phyloP scores from a whole-genome alignment of 2,888 invertebrate species.

The Cerastoderma edule region DNA sequence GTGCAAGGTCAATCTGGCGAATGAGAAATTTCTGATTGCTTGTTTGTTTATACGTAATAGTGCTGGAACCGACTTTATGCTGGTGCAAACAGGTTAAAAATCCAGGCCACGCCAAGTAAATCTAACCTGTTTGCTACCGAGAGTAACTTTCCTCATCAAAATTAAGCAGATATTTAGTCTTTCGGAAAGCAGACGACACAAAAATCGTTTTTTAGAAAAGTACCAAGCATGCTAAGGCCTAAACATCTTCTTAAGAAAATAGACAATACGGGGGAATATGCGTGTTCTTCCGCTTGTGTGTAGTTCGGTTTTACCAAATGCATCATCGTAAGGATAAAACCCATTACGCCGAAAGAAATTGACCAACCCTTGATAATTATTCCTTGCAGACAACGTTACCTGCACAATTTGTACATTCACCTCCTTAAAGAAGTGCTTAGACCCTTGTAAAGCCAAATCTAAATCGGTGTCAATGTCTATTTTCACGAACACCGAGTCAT shows the following conservation, averaged over 20 bases:
- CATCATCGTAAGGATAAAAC: slow-evolving; percentile 1
- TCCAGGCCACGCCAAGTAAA: too few relatives aligned
- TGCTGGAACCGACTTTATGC: too few relatives aligned
- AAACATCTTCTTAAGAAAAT: slow-evolving; percentile 5
- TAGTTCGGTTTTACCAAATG: slow-evolving; percentile 2
- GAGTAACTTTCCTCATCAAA: too few relatives aligned
- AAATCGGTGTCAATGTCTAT: neutral
- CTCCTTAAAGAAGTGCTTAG: slow-evolving; percentile 4
- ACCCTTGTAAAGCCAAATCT: slow-evolving; percentile 2
- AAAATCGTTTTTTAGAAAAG: too few relatives aligned
- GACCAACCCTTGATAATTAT: neutral
- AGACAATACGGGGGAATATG: neutral
- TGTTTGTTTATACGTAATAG: too few relatives aligned
- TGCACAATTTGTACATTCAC: slow-evolving; percentile 6
- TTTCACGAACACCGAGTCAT: neutral
- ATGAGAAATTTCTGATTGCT: too few relatives aligned
- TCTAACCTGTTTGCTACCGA: too few relatives aligned
- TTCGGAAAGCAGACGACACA: too few relatives aligned
- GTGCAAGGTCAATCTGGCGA: too few relatives aligned
- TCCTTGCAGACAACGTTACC: neutral
- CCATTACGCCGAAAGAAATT: neutral
- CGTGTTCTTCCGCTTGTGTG: neutral
- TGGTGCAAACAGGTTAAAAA: too few relatives aligned
- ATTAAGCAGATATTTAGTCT: too few relatives aligned
- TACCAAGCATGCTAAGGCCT: too few relatives aligned